These are phyloP conservation scores for Amiota communis DNA, from an alignment of 2,888 invertebrate genomes.

Conservation along the genomic window DNA sequence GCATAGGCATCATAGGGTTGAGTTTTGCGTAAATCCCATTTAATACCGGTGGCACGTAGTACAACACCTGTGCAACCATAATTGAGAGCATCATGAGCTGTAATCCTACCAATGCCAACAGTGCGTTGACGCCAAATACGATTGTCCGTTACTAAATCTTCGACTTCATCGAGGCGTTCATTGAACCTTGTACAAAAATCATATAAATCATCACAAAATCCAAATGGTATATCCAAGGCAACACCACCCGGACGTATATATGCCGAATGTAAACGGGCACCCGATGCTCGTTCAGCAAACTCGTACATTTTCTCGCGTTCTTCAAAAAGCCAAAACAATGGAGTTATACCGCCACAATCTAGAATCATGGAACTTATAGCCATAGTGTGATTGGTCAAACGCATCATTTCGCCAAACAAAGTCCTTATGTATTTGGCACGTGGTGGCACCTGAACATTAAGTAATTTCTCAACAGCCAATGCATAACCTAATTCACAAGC, in stretches of 20 bases:
- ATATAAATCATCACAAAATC: slow-evolving; percentile 86
- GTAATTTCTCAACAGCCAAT: slow-evolving; percentile 86
- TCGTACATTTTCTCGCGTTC: slow-evolving; percentile 91
- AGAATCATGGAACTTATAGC: slow-evolving; percentile 83
- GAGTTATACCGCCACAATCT: slow-evolving; percentile 90
- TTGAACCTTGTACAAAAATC: slow-evolving; percentile 80
- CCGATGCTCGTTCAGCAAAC: slow-evolving; percentile 86
- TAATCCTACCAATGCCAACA: slow-evolving; percentile 81
- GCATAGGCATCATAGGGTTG: slow-evolving; percentile 91
- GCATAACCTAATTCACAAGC: slow-evolving; percentile 85
- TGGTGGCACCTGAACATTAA: slow-evolving; percentile 84
- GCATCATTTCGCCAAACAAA: slow-evolving; percentile 83
- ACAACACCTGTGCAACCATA: slow-evolving; percentile 84
- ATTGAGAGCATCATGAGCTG: slow-evolving; percentile 84
- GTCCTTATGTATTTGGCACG: slow-evolving; percentile 87
- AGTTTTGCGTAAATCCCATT: slow-evolving; percentile 89
- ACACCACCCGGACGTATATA: slow-evolving; percentile 91
- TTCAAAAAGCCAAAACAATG: slow-evolving; percentile 93
- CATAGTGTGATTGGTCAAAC: slow-evolving; percentile 87
- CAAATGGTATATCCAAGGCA: slow-evolving; percentile 81
- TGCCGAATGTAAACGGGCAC: slow-evolving; percentile 87
- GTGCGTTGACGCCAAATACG: slow-evolving; percentile 83
- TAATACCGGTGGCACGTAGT: slow-evolving; percentile 86
- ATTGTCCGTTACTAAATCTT: slow-evolving; percentile 85
- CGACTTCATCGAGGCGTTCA: slow-evolving; percentile 87